A percentile compares a stretch with the other conserved stretches of the same genome.
Evolutionary conservation across 2,888 invertebrate genomes (phyloP).

Genomic region (Carterocephalus palaemon): DNA sequence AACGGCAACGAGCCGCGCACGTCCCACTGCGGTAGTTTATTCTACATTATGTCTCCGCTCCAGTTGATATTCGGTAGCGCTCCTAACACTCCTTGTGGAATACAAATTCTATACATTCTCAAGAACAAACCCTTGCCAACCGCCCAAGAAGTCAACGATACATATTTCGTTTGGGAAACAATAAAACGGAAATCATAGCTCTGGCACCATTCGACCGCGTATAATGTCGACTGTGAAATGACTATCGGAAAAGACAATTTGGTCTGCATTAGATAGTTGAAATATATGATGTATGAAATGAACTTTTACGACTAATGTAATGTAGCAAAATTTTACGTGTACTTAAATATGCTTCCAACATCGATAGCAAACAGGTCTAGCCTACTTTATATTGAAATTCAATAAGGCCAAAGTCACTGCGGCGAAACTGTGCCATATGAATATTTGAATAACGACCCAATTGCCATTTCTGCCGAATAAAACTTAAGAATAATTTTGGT

Average conservation of each 20-base stretch:
- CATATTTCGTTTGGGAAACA: constrained; percentile 25
- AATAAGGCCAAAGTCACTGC: constrained; percentile 1
- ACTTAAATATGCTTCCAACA: not conserved
- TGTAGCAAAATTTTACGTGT: not conserved
- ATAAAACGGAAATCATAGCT: constrained; percentile 16
- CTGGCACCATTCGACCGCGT: not conserved
- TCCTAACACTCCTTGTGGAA: constrained; percentile 53
- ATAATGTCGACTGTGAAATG: constrained; percentile 2
- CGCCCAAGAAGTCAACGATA: constrained; percentile 38
- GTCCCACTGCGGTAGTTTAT: constrained; percentile 64
- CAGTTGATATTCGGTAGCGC: constrained; percentile 66
- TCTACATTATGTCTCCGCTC: constrained; percentile 65
- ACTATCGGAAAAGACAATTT: not conserved
- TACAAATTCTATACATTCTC: constrained; percentile 57
- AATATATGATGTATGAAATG: not conserved
- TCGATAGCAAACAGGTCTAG: no score
- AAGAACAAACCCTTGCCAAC: constrained; percentile 55
- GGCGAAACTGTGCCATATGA: constrained; percentile 25
- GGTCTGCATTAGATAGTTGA: not conserved
- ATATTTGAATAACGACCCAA: constrained; percentile 34
- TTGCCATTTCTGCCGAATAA: constrained; percentile 37
- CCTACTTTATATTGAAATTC: constrained; percentile 5
- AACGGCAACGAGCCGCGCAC: constrained; percentile 43
- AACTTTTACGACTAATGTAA: not conserved
- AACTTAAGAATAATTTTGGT: constrained; percentile 46